Evolutionary conservation across 2,888 invertebrate species (phyloP).

Genomic region (Odontothrips loti): DNA sequence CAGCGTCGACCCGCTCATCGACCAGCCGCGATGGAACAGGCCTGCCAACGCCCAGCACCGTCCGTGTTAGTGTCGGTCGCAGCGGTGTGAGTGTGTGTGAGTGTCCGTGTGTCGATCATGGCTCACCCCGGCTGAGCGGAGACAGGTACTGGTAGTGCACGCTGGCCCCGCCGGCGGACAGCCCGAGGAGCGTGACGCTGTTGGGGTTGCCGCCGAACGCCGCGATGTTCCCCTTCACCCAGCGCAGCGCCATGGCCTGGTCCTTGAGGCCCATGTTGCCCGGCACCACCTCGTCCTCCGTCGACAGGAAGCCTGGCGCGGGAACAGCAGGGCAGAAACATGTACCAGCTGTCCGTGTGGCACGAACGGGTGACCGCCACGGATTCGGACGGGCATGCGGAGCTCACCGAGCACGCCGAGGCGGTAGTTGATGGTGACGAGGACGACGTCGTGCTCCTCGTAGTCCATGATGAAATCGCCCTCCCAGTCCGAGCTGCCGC

Average conservation of each 20-base stretch:
- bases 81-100: too few species aligned
- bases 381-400: not conserved
- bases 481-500: slow-evolving; percentile 37
- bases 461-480: slow-evolving; percentile 41
- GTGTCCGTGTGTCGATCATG: too few species aligned
- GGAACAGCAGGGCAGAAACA: not conserved
- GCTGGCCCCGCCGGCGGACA: slow-evolving; percentile 70
- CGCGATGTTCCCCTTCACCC: slow-evolving; percentile 64
- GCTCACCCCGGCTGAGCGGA: slow-evolving; percentile 56
- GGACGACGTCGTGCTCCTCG: slow-evolving; percentile 41
- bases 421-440: slow-evolving; percentile 42
- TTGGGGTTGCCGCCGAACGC: slow-evolving; percentile 68
- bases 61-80: slow-evolving; percentile 30
- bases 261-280: slow-evolving; percentile 72
- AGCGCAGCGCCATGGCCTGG: slow-evolving; percentile 64
- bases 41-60: slow-evolving; percentile 46
- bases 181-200: slow-evolving; percentile 63
- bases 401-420: slow-evolving; percentile 41
- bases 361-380: not conserved
- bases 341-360: not conserved
- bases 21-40: slow-evolving; percentile 59
- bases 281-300: slow-evolving; percentile 62
- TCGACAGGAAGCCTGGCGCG: slow-evolving; percentile 64
- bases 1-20: slow-evolving; percentile 66
- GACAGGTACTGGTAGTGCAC: slow-evolving; percentile 69